A percentile compares a stretch with the other conserved stretches of the same genome.
These are phyloP conservation scores for Mystacornis crossleyi DNA, from an alignment of 2,113 vertebrate species.

Conservation along the genomic window DNA sequence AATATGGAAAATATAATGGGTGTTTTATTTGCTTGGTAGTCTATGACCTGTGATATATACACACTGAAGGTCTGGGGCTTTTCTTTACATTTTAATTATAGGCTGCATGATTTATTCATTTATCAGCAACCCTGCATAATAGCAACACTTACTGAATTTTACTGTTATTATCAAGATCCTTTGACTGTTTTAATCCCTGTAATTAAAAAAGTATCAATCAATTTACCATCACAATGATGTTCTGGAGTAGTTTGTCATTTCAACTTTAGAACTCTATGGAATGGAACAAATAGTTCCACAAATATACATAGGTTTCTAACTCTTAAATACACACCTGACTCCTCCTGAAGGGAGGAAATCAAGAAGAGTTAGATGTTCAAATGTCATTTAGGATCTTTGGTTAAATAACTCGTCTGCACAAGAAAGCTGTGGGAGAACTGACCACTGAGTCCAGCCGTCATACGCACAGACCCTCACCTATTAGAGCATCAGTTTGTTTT, in stretches of 20 bases:
- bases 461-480: not conserved
- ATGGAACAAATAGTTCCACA: not conserved
- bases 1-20: not conserved
- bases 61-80: not conserved
- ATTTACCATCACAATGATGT: not conserved
- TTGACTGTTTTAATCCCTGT: not conserved
- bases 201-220: not conserved
- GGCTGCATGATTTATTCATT: not conserved
- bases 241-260: not conserved
- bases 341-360: not conserved
- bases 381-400: not conserved
- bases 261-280: not conserved
- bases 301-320: not conserved
- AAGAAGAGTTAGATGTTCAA: not conserved
- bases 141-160: not conserved
- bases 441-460: not conserved
- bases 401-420: not conserved
- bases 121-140: not conserved
- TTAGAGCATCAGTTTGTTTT: not conserved
- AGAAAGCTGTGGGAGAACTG: not conserved
- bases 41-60: not conserved
- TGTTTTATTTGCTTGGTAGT: not conserved
- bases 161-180: not conserved
- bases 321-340: not conserved
- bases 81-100: not conserved